Base-by-base conservation (phyloP, 2,113 vertebrate genomes). In the Aphyosemion australe region DNA sequence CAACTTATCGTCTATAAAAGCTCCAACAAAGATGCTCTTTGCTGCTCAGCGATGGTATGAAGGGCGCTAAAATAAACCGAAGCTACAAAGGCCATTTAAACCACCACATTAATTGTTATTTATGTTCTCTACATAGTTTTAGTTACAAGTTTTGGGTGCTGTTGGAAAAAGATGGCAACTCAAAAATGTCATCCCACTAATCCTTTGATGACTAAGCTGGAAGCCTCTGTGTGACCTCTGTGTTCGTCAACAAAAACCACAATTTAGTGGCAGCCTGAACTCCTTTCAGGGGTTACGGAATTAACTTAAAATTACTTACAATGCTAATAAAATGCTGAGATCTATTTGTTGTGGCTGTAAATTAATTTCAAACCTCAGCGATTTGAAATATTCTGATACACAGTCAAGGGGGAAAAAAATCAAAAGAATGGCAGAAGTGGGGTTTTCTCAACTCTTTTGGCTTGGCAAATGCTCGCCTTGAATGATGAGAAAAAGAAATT, bases 241-340 rank as follows among this genome's bases (percentile, higher is more conserved):
- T 76, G 60, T 84, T 87, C 74, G 65, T 91, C 89, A 86, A 79
- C 71, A 83, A 86, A 67, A 84, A 91, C 91, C 90, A 92, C 93
- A 93, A 94, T 93, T 94, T 94, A 93, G 92, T 94, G 93, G 92
- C 91, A 89, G 91, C 87, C 83, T 96, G 94, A 96, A 95, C 94
- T 94, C 91, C 61, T 95, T 94, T 93, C 93, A 96, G 94, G 96
- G 94, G 94, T 95, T 96, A 95, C 93, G 92, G 91, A 94, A 96
- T 96, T 95, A 94, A 93, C 93, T 94, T 95, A 95, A 95, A 97
- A 96, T 96, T 93, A 95, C 95, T 95, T 95, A 94, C 94, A 96
- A 94, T 93, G 89, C 92, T 85, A 94, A 94, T 95, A 94, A 95
- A 96, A 93, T 91, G 93, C 93, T 93, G 91, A 92, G 92, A 91